These are phyloP conservation scores for Podilymbus podiceps DNA, from an alignment of 2,113 vertebrate species.

Conservation along the genomic window DNA sequence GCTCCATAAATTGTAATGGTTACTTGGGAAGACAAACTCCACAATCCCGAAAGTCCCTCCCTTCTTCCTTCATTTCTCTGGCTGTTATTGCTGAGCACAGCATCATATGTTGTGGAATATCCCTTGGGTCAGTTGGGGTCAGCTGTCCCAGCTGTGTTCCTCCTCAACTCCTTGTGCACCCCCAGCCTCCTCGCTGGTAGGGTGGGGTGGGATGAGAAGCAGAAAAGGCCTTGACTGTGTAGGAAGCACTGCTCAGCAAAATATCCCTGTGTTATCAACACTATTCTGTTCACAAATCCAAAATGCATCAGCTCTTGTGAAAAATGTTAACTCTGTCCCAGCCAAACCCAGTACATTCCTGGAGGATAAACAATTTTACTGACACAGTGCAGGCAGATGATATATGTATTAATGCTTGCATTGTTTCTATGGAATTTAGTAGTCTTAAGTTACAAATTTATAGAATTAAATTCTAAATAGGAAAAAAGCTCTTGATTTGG, in stretches of 20 bases:
- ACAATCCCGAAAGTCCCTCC: background rate
- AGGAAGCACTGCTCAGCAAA: background rate
- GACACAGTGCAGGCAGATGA: background rate
- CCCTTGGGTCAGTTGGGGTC: background rate
- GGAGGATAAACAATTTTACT: background rate
- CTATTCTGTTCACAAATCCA: background rate
- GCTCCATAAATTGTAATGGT: fast-evolving
- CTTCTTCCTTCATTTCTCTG: background rate
- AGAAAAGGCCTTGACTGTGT: background rate
- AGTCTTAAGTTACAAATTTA: background rate
- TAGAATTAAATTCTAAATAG: background rate
- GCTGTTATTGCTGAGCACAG: background rate
- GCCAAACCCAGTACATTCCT: background rate
- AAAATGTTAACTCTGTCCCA: background rate
- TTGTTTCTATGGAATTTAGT: background rate
- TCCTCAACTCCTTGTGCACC: background rate
- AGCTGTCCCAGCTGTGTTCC: background rate
- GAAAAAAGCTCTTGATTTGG: background rate
- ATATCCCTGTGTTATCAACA: background rate
- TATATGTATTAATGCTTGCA: background rate
- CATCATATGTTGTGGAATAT: background rate
- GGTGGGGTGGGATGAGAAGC: background rate
- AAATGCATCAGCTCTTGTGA: background rate
- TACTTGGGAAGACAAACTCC: background rate
- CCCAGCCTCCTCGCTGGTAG: fast-evolving